phyloP scores from a whole-genome alignment of 2,888 invertebrate genomes.

The Drosophila nigricruria region DNA sequence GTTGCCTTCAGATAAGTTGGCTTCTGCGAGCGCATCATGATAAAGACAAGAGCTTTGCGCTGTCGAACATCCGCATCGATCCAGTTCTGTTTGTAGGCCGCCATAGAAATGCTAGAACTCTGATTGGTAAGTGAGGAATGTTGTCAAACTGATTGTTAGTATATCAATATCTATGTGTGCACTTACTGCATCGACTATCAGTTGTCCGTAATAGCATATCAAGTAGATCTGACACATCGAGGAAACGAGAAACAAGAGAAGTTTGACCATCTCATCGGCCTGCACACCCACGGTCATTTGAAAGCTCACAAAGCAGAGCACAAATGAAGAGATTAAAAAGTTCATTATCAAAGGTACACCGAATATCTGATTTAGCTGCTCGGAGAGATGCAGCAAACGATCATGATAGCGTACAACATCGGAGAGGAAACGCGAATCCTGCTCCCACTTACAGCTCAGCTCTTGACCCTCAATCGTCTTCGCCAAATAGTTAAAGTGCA shows the following conservation, averaged over 20 bases:
- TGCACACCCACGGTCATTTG: constrained; percentile 75
- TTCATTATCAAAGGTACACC: constrained; percentile 80
- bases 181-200: constrained; percentile 74
- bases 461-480: constrained; percentile 40
- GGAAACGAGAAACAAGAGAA: constrained; percentile 70
- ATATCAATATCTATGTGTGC: background rate
- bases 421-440: constrained; percentile 41
- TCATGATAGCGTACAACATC: constrained; percentile 75
- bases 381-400: constrained; percentile 56
- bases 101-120: constrained; percentile 63
- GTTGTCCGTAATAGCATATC: constrained; percentile 79
- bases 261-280: constrained; percentile 67
- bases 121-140: constrained; percentile 4
- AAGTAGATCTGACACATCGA: constrained; percentile 77
- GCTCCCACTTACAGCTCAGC: constrained; percentile 40
- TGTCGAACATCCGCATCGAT: constrained; percentile 68
- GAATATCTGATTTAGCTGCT: constrained; percentile 77
- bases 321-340: constrained; percentile 80
- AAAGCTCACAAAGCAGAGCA: constrained; percentile 83
- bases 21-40: constrained; percentile 74
- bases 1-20: constrained; percentile 75
- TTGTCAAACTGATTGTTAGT: background rate
- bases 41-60: constrained; percentile 67
- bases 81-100: constrained; percentile 80
- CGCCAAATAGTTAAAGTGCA: constrained; percentile 81